Base-by-base conservation (phyloP, 1,140 invertebrate genomes). In the Lepidurus apus region DNA sequence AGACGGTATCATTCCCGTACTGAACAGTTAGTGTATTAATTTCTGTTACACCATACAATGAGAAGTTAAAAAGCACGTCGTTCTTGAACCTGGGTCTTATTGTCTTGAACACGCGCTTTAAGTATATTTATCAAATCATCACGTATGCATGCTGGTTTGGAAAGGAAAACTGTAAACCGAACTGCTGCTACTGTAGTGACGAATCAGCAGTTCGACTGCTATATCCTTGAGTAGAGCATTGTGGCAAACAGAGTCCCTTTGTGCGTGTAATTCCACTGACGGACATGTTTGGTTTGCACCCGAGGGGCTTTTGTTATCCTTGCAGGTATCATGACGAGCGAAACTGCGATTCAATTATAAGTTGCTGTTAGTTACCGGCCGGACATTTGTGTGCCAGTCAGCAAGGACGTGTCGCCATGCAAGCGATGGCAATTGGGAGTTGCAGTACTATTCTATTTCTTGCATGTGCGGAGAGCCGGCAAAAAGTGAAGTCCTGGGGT, bases 341-440 rank as follows among this genome's bases (percentile, higher is more conserved):
- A 65, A 21, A 65, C 17, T 21, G n/a, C 17, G n/a, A 65, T 65
- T 65, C 53, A 65, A 65, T 65, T 65, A 65, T 65, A 65, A 65
- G 53, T 65, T 65, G 21, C 9, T 65, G 8, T 9, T 65, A 13
- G 21, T 21, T 65, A 65, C 53, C 21, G 53, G 53, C n/a, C 53
- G 53, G 53, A 34, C 34, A 34, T 7, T 65, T 65, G 17, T 65
- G 21, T 65, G 53, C 53, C 17, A n/a, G 53, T n/a, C 53, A 65
- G 21, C 34, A 34, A 34, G 3, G 34, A 34, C 34, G 3, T 34
- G 34, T 34, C 34, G 34, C 34, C 34, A 34, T 34, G 34, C 34
- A 34, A 34, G 34, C 34, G 34, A 3, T 34, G 34, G 34, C 34
- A 65, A 65, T 13, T 65, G 17, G 53, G 13, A 65, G 21, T 65